phyloP scores from a whole-genome alignment of 2,797 vertebrate species.

The Cottoperca gobio region DNA sequence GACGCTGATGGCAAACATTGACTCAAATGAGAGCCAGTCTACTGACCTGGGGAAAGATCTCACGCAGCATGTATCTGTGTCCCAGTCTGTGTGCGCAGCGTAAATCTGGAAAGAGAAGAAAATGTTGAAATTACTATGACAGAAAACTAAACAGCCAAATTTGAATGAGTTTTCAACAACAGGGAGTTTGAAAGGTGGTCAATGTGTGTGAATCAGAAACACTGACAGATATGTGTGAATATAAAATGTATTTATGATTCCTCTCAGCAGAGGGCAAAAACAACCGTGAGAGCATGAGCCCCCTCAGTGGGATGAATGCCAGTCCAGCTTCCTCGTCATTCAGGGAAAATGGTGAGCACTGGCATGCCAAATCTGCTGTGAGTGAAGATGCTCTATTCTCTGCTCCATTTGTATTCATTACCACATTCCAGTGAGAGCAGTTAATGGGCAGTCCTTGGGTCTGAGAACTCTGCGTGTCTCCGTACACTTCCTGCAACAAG shows the following conservation, averaged over 20 bases:
- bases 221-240: neutral
- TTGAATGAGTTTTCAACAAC: neutral
- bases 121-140: neutral
- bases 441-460: slow-evolving; percentile 34
- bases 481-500: neutral
- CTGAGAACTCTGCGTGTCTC: slow-evolving; percentile 8
- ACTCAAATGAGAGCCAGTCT: neutral
- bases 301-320: neutral
- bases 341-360: neutral
- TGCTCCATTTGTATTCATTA: slow-evolving; percentile 45
- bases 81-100: slow-evolving; percentile 10
- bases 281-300: neutral
- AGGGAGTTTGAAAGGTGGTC: neutral
- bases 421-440: slow-evolving; percentile 50
- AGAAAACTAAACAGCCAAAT: neutral
- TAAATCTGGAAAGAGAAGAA: slow-evolving; percentile 17
- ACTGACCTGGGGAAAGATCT: slow-evolving; percentile 29
- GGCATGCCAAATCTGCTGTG: neutral
- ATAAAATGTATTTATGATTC: neutral
- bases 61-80: neutral
- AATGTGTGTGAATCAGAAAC: neutral
- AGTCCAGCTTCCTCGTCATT: slow-evolving; percentile 20
- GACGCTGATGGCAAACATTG: slow-evolving; percentile 2
- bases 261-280: slow-evolving; percentile 3
- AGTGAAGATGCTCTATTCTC: neutral